Conservation (phyloP, 1,140 invertebrate species). For the Aleiodes sp. region DNA sequence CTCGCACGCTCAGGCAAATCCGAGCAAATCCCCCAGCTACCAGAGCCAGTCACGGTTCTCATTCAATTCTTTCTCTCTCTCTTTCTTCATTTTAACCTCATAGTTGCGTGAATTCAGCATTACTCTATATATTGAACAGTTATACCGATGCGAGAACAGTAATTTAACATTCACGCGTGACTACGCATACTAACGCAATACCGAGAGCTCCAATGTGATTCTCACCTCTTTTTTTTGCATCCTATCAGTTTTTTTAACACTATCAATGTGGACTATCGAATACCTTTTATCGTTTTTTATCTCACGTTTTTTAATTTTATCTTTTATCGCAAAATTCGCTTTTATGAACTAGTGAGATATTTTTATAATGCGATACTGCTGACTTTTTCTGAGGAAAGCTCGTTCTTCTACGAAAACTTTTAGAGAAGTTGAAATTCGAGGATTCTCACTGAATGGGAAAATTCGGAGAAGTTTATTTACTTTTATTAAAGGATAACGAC, state of each 20-base stretch:
- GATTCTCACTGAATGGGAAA: no score
- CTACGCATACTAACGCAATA: neutral
- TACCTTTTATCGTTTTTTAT: no score
- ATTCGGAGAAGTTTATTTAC: no score
- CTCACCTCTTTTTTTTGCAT: neutral
- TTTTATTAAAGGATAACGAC: no score
- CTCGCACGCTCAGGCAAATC: conserved; percentile 11
- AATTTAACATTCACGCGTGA: neutral
- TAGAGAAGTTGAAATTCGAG: no score
- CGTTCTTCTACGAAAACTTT: no score
- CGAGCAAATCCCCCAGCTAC: neutral
- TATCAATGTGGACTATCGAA: no score
- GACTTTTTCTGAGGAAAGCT: no score
- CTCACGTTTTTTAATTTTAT: no score
- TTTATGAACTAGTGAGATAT: no score
- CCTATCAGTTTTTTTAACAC: neutral
- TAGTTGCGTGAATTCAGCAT: neutral
- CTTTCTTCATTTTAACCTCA: neutral
- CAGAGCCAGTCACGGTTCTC: conserved; percentile 1
- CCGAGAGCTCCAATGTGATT: neutral
- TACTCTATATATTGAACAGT: neutral
- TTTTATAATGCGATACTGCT: no score
- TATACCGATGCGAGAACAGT: neutral
- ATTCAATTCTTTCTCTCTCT: neutral
- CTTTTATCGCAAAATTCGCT: no score